Conservation (phyloP, 2,113 vertebrate species). For the Climacteris rufus region DNA sequence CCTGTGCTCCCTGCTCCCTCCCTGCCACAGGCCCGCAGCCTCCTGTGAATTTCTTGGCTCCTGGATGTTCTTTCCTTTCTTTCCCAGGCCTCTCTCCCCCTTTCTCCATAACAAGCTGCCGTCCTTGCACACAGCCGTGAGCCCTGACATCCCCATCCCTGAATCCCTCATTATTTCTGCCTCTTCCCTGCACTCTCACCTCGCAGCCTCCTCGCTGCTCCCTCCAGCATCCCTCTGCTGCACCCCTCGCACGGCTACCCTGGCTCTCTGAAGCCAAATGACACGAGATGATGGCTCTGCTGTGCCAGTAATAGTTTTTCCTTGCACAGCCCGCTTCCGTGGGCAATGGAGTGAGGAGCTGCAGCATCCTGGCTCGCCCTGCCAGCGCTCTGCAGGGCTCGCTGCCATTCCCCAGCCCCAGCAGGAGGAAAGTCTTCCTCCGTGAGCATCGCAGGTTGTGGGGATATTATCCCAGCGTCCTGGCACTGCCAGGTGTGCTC, state of each 20-base stretch:
- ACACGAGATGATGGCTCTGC: slow-evolving; percentile 9
- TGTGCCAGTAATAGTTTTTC: not conserved
- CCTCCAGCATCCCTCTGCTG: not conserved
- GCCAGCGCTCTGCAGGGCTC: not conserved
- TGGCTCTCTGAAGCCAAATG: not conserved
- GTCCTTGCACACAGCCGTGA: not conserved
- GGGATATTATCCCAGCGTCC: not conserved
- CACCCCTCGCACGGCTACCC: not conserved
- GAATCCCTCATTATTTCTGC: not conserved
- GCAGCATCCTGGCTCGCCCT: not conserved
- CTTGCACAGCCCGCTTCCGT: not conserved
- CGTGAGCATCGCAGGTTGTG: not conserved
- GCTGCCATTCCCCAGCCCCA: not conserved
- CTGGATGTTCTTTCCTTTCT: not conserved
- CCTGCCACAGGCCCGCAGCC: not conserved
- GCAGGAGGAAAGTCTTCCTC: not conserved
- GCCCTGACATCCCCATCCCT: not conserved
- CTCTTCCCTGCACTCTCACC: not conserved
- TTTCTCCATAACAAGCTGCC: not conserved
- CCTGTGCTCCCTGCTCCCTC: no score
- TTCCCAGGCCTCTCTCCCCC: not conserved
- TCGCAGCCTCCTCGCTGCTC: not conserved
- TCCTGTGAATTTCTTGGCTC: not conserved
- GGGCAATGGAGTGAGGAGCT: not conserved
- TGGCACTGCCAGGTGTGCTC: not conserved